A percentile compares a stretch with the other conserved stretches of the same genome.
Conservation (phyloP, 92 coral and sea anemone species). For the Actinernus sp. region DNA sequence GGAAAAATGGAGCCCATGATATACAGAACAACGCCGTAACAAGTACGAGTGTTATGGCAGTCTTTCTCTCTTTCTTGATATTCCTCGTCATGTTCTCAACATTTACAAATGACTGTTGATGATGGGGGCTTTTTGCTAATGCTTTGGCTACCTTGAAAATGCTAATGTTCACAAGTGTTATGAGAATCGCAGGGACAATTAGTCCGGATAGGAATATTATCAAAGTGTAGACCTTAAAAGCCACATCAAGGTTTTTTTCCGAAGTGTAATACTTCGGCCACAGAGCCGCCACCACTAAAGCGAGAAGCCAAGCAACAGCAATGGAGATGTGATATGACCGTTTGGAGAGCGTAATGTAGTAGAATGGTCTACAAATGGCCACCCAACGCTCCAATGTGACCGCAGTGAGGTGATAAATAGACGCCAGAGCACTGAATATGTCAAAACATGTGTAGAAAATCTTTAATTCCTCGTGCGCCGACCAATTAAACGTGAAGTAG, state of each 20-base stretch:
- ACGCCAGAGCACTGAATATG: slow-evolving; percentile 93
- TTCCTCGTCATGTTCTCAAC: slow-evolving; percentile 19
- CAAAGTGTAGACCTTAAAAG: slow-evolving; percentile 37
- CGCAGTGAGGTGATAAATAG: slow-evolving; percentile 84
- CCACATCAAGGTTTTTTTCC: neutral
- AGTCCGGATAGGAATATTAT: slow-evolving; percentile 43
- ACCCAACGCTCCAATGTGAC: slow-evolving; percentile 92
- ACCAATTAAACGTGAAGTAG: slow-evolving; percentile 28
- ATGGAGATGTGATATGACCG: slow-evolving; percentile 64
- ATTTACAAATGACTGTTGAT: slow-evolving; percentile 8
- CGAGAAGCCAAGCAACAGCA: slow-evolving; percentile 77
- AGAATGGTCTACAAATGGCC: slow-evolving; percentile 87
- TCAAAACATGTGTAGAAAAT: slow-evolving; percentile 77
- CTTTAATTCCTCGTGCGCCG: neutral
- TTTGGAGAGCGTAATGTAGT: slow-evolving; percentile 68
- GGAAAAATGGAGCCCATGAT: slow-evolving; percentile 91
- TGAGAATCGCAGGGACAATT: slow-evolving; percentile 55
- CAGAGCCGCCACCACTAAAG: slow-evolving; percentile 66
- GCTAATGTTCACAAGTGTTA: slow-evolving; percentile 57
- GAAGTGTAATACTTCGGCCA: slow-evolving; percentile 36
- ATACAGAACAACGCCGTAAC: slow-evolving; percentile 80
- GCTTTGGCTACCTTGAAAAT: slow-evolving; percentile 66
- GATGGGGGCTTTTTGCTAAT: slow-evolving; percentile 22
- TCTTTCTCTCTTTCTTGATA: slow-evolving; percentile 66
- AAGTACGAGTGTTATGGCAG: slow-evolving; percentile 77